These are phyloP conservation scores for Brachystomella parvula DNA, from an alignment of 1,140 invertebrate genomes.

Conservation along the genomic window DNA sequence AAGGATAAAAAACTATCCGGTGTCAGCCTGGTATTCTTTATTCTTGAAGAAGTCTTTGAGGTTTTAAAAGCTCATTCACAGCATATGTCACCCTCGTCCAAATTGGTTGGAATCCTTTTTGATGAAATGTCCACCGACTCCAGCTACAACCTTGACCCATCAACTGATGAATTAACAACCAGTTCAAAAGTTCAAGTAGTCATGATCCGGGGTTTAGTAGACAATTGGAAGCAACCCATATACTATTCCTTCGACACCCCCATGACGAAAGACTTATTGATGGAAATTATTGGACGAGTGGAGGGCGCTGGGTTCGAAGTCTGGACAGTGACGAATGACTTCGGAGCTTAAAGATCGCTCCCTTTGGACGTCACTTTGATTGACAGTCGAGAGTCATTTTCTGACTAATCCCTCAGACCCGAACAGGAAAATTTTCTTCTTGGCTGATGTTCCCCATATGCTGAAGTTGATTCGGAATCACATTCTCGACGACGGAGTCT, in stretches of 20 bases:
- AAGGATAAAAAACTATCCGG: constrained; percentile 3
- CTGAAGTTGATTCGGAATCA: constrained; percentile 34
- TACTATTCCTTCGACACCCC: constrained; percentile 31
- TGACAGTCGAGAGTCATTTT: background rate
- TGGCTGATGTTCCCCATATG: constrained; percentile 36
- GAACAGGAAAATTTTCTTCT: constrained; percentile 24
- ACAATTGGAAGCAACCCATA: constrained; percentile 34
- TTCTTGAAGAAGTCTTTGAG: constrained; percentile 9
- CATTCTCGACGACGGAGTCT: constrained; percentile 27
- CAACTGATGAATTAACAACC: constrained; percentile 3
- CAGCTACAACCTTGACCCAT: background rate
- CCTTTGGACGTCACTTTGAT: constrained; percentile 23
- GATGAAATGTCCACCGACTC: constrained; percentile 21
- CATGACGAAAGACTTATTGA: constrained; percentile 22
- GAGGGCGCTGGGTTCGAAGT: constrained; percentile 20
- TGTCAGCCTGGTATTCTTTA: constrained; percentile 8
- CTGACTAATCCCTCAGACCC: constrained; percentile 23
- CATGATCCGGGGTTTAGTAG: constrained; percentile 27
- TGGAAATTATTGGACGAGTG: constrained; percentile 15
- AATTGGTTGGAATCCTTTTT: constrained; percentile 11
- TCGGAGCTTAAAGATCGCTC: constrained; percentile 22
- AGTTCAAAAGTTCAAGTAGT: constrained; percentile 28
- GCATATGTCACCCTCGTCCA: background rate
- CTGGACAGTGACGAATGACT: constrained; percentile 17
- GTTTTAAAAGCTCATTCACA: background rate